Base-by-base conservation (phyloP, 64 coral and sea anemone species). In the Dendrophyllia cribrosa region DNA sequence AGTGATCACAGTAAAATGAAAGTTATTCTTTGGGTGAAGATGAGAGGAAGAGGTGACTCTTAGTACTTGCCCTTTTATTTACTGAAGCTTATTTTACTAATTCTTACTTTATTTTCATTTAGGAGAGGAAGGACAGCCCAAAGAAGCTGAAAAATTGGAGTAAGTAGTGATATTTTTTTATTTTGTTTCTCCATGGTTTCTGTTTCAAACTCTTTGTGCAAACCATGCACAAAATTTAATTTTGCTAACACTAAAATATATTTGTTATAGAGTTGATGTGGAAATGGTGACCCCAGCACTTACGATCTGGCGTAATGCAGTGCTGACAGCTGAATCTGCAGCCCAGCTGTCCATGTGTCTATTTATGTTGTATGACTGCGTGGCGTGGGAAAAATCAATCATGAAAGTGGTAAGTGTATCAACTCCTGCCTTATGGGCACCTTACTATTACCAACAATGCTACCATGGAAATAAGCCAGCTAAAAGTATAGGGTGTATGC, bases 381-480 rank as follows among this genome's bases (percentile, higher is more conserved):
- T 98, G 51, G 97, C 97, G 0, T 98, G 97, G 97, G 97, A 96
- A 50, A 98, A 98, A 43, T 98, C 97, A 17, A 98, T 98, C 75
- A 98, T 98, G 97, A 98, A 98, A 96, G 97, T 98, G 75, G 97
- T 98, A 85, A 88, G 94, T 88, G 59, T 15, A 20, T 60, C 53
- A 6, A 34, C 34, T 34, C 0, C 34, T 34, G 34, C 34, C 34
- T 34, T 34, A 34, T 34, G 34, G 34, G 34, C 34, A 34, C 34
- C 34, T 34, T 34, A 34, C 34, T 34, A 34, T 34, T 34, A 34
- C 34, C 34, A 34, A 34, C 34, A 34, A 34, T 34, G 2, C 34
- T 34, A 34, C 34, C 34, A 34, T 34, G 34, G 34, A 34, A 34
- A 34, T 34, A 1, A 2, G 34, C 34, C 2, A 2, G 34, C 34